Evolutionary conservation across 2,113 vertebrate species (phyloP).

Genomic region (Rissa tridactyla): DNA sequence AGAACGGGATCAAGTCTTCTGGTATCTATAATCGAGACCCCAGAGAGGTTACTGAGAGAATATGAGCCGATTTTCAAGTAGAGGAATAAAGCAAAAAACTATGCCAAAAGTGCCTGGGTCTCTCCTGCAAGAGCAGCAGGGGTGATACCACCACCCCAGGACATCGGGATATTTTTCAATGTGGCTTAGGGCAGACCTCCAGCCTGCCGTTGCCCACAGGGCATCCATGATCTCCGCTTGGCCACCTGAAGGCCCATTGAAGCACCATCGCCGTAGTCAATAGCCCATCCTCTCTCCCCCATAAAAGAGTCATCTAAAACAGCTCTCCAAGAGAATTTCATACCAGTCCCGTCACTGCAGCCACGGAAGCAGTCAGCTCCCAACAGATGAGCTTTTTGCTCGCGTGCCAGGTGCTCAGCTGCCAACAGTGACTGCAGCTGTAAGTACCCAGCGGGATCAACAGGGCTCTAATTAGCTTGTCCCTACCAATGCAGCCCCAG

Average conservation of each 20-base stretch:
- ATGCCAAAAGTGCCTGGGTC: background rate
- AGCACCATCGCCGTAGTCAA: background rate
- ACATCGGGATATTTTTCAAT: background rate
- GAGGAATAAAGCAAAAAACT: background rate
- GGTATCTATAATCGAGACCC: slow-evolving; percentile 6
- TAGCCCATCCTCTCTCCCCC: background rate
- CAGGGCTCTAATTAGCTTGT: background rate
- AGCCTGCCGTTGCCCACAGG: background rate
- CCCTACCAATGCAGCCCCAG: background rate
- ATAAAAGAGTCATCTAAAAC: background rate
- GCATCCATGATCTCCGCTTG: background rate
- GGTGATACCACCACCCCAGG: background rate
- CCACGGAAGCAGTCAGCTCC: background rate
- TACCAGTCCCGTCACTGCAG: background rate
- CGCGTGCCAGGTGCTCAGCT: background rate
- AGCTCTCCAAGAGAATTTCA: background rate
- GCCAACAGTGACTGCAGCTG: background rate
- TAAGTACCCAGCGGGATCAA: background rate
- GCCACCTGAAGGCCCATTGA: background rate
- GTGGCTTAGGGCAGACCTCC: rapidly evolving
- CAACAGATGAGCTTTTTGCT: background rate
- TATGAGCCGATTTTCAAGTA: background rate
- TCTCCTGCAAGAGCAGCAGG: background rate
- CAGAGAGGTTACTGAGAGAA: background rate
- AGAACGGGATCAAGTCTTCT: background rate